Conservation (phyloP, 2,113 vertebrate species). For the Chaenocephalus aceratus region DNA sequence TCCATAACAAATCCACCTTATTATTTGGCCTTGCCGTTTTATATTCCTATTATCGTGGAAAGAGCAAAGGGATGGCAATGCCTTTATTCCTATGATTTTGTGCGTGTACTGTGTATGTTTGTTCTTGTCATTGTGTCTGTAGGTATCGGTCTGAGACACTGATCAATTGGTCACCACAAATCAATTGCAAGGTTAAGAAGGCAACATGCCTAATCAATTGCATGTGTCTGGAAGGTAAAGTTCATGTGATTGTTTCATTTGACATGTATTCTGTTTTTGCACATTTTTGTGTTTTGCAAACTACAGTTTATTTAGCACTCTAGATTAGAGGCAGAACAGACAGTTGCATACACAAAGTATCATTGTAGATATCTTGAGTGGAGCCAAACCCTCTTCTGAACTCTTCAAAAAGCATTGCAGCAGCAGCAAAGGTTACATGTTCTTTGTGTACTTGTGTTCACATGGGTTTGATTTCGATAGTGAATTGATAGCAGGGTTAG, state of each 20-base stretch:
- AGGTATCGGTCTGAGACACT: not conserved
- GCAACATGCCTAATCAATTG: too few species aligned
- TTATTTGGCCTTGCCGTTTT: not conserved
- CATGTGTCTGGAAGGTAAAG: too few species aligned
- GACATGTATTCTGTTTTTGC: not conserved
- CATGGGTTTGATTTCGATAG: conserved; percentile 52
- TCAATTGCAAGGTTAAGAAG: not conserved
- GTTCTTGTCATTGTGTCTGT: not conserved
- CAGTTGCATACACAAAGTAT: conserved; percentile 10
- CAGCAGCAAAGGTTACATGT: conserved; percentile 55
- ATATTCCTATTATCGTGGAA: not conserved
- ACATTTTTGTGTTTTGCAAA: conserved; percentile 16
- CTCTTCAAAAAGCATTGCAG: conserved; percentile 40
- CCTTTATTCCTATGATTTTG: not conserved
- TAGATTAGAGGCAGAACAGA: conserved; percentile 19
- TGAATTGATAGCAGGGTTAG: conserved; percentile 36
- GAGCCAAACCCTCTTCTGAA: conserved; percentile 34
- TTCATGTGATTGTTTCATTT: not conserved
- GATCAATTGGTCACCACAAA: not conserved
- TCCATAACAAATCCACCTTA: not conserved
- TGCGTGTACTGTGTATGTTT: too few species aligned
- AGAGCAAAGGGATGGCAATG: not conserved
- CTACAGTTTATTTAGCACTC: conserved; percentile 37
- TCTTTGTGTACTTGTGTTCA: conserved; percentile 49
- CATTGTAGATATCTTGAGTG: conserved; percentile 9